phyloP scores from a whole-genome alignment of 2,888 invertebrate species.

The Callinectes sapidus region DNA sequence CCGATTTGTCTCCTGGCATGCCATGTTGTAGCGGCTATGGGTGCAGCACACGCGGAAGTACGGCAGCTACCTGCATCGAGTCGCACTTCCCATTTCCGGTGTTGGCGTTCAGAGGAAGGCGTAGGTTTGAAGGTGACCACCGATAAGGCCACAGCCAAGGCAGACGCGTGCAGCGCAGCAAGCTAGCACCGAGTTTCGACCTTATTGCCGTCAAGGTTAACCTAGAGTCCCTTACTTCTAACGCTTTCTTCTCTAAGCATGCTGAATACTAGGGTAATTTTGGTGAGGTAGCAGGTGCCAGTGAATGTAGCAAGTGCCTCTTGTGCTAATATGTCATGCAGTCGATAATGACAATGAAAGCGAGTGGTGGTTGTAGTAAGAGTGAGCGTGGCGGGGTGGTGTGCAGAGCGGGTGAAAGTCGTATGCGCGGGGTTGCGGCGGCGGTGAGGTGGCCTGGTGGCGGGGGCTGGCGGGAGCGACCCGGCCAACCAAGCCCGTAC shows the following conservation, averaged over 20 bases:
- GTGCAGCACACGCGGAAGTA: conserved; percentile 58
- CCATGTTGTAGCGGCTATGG: conserved; percentile 18
- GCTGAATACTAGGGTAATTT: neutral
- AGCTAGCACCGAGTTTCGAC: conserved; percentile 51
- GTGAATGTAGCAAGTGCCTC: conserved; percentile 44
- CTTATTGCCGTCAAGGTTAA: conserved; percentile 51
- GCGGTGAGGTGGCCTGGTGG: conserved; percentile 47
- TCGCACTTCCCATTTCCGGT: conserved; percentile 67
- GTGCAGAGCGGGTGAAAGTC: conserved; percentile 66
- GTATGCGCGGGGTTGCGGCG: conserved; percentile 55
- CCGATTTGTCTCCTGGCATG: neutral
- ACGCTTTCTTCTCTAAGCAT: neutral
- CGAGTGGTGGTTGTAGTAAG: conserved; percentile 60
- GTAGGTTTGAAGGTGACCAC: conserved; percentile 69
- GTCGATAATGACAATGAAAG: conserved; percentile 69
- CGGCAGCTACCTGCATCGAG: conserved; percentile 46
- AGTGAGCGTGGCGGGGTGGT: conserved; percentile 57
- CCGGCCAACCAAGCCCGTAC: conserved; percentile 56
- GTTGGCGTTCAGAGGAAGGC: conserved; percentile 58
- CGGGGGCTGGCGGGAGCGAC: conserved; percentile 49
- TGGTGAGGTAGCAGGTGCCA: neutral
- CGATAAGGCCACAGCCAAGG: conserved; percentile 67
- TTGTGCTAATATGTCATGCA: conserved; percentile 52
- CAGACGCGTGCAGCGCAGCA: conserved; percentile 64
- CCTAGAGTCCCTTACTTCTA: neutral